Base-by-base conservation (phyloP, 1,140 invertebrate genomes). In the Heliconius nattereri region DNA sequence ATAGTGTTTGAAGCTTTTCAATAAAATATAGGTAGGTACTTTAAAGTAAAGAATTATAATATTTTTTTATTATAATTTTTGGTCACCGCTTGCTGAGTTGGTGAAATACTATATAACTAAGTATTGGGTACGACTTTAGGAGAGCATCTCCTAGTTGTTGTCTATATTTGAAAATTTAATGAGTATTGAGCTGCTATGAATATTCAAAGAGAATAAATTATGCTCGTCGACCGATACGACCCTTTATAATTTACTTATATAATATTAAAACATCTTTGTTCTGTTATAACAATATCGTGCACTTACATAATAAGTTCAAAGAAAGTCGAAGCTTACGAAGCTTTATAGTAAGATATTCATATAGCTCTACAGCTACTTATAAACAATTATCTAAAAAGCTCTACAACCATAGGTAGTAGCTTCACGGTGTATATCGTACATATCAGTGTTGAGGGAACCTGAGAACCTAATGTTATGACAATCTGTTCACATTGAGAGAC, bases 141-240 rank as follows among this genome's bases (percentile, higher is more conserved):
- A 88, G 91, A 92, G 91, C 87, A 89, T 89, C 88, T 86, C 75
- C 82, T 81, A 88, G 86, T 89, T 88, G 87, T 89, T 88, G 77
- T 83, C 83, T 88, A 88, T 88, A 91, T 92, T 90, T 88, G 85
- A 89, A 92, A 92, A 91, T 90, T 88, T 90, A 92, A 92, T 84
- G 87, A 91, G 87, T 90, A 94, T 92, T 87, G 90, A 87, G 87
- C 85, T 84, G 87, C 81, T 88, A 87, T 94, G 92, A 94, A 94
- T 94, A 93, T 92, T 92, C 91, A 92, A 86, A 85, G 79, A 82
- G 89, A 92, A 79, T 79, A 79, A 73, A 78, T 80, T 78, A 82
- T 26, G 29, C 20, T 13, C 70, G 45, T 76, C 37, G 16, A 76
- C 71, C 75, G 71, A 76, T 66, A 78, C 76, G 29, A 72, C 66